Conservation (phyloP, 1,140 invertebrate genomes). For the Psix sp. region DNA sequence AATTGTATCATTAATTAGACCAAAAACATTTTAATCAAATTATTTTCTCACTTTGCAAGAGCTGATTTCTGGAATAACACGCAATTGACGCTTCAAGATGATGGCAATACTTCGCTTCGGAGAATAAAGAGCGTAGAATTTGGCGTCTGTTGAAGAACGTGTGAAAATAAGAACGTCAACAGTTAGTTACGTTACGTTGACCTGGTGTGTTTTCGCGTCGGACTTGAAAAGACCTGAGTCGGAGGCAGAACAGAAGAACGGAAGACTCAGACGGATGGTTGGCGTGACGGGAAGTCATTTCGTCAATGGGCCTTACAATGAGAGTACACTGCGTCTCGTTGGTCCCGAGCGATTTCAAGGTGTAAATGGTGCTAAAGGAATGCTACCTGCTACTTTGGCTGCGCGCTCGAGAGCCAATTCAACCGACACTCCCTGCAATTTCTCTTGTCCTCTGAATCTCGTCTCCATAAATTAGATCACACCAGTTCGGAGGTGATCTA, state of each 20-base stretch:
- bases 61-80: too few relatives aligned
- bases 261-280: conserved; percentile 57
- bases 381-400: conserved; percentile 61
- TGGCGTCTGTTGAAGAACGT: conserved; percentile 17
- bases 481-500: too few relatives aligned
- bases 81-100: too few relatives aligned
- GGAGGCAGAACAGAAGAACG: conserved; percentile 48
- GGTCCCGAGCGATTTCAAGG: conserved; percentile 55
- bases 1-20: too few relatives aligned
- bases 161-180: conserved; percentile 54
- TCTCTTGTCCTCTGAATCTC: conserved; percentile 17
- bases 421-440: conserved; percentile 24
- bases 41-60: too few relatives aligned
- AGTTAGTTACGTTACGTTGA: conserved; percentile 50
- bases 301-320: conserved; percentile 61
- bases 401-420: conserved; percentile 38
- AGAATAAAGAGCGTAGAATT: conserved; percentile 1
- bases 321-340: conserved; percentile 37
- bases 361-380: conserved; percentile 64
- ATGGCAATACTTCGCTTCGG: too few relatives aligned
- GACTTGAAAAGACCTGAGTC: conserved; percentile 48
- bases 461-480: conserved; percentile 38
- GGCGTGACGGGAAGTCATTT: conserved; percentile 68
- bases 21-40: too few relatives aligned
- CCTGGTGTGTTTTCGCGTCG: conserved; percentile 23